Conservation (phyloP, 64 coral and sea anemone species). For the Pocillopora damicornis region DNA sequence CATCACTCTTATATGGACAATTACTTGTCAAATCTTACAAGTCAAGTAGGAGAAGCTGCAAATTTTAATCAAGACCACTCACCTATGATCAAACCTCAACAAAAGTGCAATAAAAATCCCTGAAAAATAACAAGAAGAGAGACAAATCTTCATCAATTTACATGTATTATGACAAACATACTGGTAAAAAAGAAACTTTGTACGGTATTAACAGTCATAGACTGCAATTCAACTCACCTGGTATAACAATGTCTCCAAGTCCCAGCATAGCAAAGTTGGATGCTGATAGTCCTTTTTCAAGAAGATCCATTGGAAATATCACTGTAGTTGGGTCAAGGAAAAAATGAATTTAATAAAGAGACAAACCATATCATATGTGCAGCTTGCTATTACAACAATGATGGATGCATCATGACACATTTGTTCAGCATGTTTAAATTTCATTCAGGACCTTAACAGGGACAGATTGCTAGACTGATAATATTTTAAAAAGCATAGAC, state of each 20-base stretch:
- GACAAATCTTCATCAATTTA: background rate
- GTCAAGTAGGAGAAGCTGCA: background rate
- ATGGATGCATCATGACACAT: background rate
- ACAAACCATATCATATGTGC: background rate
- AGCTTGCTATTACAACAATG: too few species aligned
- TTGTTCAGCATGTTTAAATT: background rate
- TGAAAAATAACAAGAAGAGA: conserved; percentile 16
- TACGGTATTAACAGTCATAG: too few species aligned
- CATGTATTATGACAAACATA: background rate
- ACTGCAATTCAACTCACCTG: conserved; percentile 51
- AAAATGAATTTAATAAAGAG: background rate
- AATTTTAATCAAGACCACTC: background rate
- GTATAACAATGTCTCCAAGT: conserved; percentile 98
- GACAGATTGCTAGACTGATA: too few species aligned
- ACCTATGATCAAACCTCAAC: conserved; percentile 94
- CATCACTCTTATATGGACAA: too few species aligned
- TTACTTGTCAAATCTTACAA: too few species aligned
- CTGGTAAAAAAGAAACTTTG: too few species aligned
- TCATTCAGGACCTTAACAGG: too few species aligned
- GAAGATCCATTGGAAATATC: conserved; percentile 97
- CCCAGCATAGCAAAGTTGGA: conserved; percentile 99
- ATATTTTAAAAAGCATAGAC: background rate
- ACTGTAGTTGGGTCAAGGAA: conserved; percentile 39
- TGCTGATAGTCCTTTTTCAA: conserved; percentile 90
- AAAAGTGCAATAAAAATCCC: conserved; percentile 98